Evolutionary conservation across 2,888 invertebrate species (phyloP).

Genomic region (Ophioninae sp.): DNA sequence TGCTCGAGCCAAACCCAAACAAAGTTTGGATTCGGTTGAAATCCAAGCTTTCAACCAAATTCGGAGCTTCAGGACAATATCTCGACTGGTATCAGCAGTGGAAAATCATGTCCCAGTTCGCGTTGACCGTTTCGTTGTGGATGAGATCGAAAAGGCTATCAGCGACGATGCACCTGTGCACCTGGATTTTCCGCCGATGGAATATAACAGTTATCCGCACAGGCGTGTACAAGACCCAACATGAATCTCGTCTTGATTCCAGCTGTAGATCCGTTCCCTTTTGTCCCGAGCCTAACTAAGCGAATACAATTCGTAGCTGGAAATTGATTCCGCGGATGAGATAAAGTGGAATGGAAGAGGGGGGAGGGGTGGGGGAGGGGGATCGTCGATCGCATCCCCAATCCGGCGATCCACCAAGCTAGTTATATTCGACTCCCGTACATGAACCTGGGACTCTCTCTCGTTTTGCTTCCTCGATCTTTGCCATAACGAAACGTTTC

Average conservation of each 20-base stretch:
- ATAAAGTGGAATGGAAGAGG: constrained; percentile 64
- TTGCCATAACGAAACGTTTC: constrained; percentile 43
- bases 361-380: constrained; percentile 59
- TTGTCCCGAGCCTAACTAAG: constrained; percentile 30
- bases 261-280: constrained; percentile 11
- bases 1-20: too few species aligned
- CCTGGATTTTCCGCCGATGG: constrained; percentile 27
- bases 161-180: constrained; percentile 41
- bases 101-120: constrained; percentile 26
- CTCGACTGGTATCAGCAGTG: neutral
- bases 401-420: constrained; percentile 65
- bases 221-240: constrained; percentile 13
- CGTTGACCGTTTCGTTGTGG: neutral
- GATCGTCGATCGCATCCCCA: constrained; percentile 68
- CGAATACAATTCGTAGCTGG: constrained; percentile 33
- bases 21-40: too few species aligned
- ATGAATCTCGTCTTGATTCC: constrained; percentile 3
- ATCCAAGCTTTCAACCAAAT: too few species aligned
- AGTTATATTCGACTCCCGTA: constrained; percentile 48
- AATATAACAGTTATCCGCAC: constrained; percentile 37
- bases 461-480: constrained; percentile 35
- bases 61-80: too few species aligned
- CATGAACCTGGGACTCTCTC: constrained; percentile 18
- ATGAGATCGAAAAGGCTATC: constrained; percentile 13
- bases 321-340: constrained; percentile 65